Percentiles rank a stretch among this genome's conserved stretches.
Evolutionary conservation across 2,797 vertebrate genomes (phyloP).

Genomic region (Pipistrellus pygmaeus): DNA sequence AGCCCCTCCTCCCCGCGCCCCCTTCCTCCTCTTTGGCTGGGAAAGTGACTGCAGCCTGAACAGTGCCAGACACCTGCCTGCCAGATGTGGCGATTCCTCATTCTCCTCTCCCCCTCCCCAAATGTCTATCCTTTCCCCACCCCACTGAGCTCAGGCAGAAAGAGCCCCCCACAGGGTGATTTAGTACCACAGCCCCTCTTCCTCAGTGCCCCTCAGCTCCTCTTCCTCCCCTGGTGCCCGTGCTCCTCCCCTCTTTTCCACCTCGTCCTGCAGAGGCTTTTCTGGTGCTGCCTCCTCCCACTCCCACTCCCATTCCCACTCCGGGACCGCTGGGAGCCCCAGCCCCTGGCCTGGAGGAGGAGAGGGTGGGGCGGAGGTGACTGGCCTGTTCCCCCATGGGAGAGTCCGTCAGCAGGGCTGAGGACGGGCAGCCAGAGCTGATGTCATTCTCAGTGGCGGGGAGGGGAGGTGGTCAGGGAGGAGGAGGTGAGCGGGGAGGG

Average conservation of each 20-base stretch:
- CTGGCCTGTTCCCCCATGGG: constrained; percentile 58
- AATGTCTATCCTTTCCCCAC: constrained; percentile 71
- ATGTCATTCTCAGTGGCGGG: constrained; percentile 70
- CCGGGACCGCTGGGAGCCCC: background rate
- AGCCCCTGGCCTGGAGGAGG: constrained; percentile 4
- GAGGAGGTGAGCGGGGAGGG: background rate
- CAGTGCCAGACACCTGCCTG: constrained; percentile 83
- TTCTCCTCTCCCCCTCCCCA: background rate
- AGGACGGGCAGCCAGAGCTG: constrained; percentile 68
- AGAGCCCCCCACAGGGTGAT: constrained; percentile 78
- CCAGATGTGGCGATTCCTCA: constrained; percentile 80
- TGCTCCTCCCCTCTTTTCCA: background rate
- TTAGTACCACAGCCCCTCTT: constrained; percentile 72
- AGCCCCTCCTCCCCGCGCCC: constrained; percentile 48
- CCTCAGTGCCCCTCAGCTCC: constrained; percentile 35
- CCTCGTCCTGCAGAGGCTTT: background rate
- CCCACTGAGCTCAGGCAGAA: constrained; percentile 80
- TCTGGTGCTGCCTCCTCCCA: constrained; percentile 19
- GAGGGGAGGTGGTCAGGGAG: background rate
- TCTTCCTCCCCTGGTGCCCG: background rate
- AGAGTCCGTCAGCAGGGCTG: constrained; percentile 66
- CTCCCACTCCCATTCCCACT: background rate
- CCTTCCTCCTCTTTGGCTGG: constrained; percentile 74
- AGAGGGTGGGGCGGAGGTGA: constrained; percentile 9
- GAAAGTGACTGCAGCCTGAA: constrained; percentile 79